Evolutionary conservation across 2,113 vertebrate species (phyloP).

Genomic region (Motacilla alba): DNA sequence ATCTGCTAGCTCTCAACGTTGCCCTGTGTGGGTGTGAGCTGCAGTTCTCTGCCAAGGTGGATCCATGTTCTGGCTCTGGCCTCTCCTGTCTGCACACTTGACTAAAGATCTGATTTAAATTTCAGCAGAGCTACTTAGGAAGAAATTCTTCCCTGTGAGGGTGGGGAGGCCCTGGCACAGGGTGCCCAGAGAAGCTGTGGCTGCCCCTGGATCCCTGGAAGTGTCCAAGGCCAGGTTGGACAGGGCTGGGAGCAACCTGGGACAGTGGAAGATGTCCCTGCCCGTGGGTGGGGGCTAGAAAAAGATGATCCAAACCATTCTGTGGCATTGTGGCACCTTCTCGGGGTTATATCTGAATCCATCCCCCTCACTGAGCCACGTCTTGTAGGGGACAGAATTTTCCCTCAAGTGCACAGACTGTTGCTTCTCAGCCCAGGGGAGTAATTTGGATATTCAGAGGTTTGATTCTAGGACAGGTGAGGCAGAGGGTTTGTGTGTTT

Average conservation of each 20-base stretch:
- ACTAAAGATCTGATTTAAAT: not conserved
- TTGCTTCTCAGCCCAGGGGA: not conserved
- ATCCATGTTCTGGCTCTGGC: not conserved
- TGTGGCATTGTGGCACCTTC: not conserved
- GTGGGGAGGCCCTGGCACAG: not conserved
- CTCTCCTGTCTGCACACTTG: not conserved
- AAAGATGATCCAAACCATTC: not conserved
- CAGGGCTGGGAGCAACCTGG: fast-evolving
- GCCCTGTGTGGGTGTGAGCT: not conserved
- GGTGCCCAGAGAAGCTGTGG: not conserved
- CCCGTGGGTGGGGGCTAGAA: fast-evolving
- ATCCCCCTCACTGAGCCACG: not conserved
- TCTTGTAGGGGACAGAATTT: not conserved
- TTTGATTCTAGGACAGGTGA: not conserved
- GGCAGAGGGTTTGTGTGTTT: not conserved
- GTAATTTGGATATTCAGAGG: not conserved
- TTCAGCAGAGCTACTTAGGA: not conserved
- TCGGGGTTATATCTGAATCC: not conserved
- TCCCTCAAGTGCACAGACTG: not conserved
- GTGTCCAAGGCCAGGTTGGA: not conserved
- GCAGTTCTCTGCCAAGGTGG: not conserved
- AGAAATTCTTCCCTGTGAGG: not conserved
- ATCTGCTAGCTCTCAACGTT: not conserved
- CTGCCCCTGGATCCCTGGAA: not conserved
- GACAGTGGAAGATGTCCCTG: not conserved